These are phyloP conservation scores for Rhinella marina DNA, from an alignment of 2,797 vertebrate species.

Conservation along the genomic window DNA sequence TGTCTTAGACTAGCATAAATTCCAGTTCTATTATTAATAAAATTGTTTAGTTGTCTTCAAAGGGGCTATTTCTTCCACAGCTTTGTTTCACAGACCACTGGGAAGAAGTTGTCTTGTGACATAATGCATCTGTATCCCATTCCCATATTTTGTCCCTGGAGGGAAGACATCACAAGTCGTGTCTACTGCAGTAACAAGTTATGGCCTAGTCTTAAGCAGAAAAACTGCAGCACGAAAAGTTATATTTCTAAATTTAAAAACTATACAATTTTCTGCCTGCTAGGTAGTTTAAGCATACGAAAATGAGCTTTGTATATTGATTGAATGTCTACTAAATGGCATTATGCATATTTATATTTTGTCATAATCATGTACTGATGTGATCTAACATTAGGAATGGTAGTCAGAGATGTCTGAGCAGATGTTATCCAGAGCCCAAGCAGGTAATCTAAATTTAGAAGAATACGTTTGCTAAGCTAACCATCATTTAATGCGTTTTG, in stretches of 20 bases:
- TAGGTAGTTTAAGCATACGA: not conserved
- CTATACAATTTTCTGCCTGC: not conserved
- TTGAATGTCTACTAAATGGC: not conserved
- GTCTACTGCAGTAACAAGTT: not conserved
- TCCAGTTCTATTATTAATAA: not conserved
- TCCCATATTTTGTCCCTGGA: not conserved
- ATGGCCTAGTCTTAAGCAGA: not conserved
- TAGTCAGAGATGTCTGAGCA: slow-evolving; percentile 34
- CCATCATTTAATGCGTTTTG: not conserved
- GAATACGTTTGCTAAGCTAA: slow-evolving; percentile 11
- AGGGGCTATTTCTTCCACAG: not conserved
- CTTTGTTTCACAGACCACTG: not conserved
- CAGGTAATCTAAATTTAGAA: slow-evolving; percentile 30
- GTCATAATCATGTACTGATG: slow-evolving; percentile 13
- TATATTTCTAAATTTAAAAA: not conserved
- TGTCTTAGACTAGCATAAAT: not conserved
- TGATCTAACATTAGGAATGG: slow-evolving; percentile 1
- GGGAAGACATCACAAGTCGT: not conserved
- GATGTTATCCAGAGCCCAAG: slow-evolving; percentile 11
- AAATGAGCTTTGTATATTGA: slow-evolving; percentile 20
- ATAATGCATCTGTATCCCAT: not conserved
- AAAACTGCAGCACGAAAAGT: slow-evolving; percentile 17
- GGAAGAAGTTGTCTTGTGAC: not conserved
- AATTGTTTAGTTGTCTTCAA: not conserved
- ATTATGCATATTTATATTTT: slow-evolving; percentile 15